Evolutionary conservation across 2,113 vertebrate species (phyloP).

Genomic region (Myrmecobius fasciatus): DNA sequence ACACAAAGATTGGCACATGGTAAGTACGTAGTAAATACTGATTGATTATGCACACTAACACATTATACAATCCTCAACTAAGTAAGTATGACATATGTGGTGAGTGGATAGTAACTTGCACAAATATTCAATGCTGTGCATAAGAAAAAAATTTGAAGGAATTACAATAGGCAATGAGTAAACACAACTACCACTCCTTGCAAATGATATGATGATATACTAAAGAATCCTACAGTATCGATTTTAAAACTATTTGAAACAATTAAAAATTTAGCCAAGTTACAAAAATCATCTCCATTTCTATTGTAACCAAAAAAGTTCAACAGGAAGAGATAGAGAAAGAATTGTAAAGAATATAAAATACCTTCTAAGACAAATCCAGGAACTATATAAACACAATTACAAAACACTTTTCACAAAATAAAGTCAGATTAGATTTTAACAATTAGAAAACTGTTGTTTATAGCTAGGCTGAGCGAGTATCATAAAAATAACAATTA

Average conservation of each 20-base stretch:
- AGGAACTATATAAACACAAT: not conserved
- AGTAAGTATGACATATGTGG: not conserved
- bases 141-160: not conserved
- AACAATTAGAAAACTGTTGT: not conserved
- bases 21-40: not conserved
- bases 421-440: not conserved
- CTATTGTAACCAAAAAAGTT: not conserved
- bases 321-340: not conserved
- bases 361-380: not conserved
- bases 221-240: not conserved
- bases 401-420: not conserved
- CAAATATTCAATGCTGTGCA: not conserved
- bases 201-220: not conserved
- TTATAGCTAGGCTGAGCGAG: not conserved
- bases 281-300: not conserved
- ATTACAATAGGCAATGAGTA: not conserved
- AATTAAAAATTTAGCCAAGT: not conserved
- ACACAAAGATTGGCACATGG: not conserved
- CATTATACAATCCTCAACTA: not conserved
- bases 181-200: not conserved
- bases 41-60: not conserved
- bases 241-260: not conserved
- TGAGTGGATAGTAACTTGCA: not conserved
- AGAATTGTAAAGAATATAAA: not conserved
- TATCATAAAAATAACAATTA: not conserved